Conservation (phyloP, 2,113 vertebrate species). For the Fulica atra region DNA sequence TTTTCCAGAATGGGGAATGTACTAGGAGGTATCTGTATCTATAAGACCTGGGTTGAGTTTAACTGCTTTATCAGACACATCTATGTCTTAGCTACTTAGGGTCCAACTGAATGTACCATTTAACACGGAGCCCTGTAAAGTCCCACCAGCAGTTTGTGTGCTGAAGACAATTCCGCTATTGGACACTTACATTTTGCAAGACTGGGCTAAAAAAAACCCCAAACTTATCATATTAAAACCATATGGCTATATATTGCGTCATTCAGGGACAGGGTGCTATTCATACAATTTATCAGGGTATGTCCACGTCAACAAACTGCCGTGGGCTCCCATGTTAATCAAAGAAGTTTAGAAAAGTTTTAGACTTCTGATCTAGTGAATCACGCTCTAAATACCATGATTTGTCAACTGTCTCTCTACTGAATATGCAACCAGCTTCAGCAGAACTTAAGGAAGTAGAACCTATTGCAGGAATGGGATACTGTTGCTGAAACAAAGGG, state of each 20-base stretch:
- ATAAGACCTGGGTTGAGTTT: background rate
- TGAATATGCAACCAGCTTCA: background rate
- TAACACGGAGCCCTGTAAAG: background rate
- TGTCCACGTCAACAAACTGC: background rate
- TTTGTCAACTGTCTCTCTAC: background rate
- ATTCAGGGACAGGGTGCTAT: accelerated
- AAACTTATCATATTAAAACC: background rate
- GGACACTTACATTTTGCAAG: background rate
- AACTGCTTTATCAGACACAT: background rate
- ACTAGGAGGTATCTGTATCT: background rate
- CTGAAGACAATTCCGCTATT: background rate
- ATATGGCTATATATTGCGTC: background rate
- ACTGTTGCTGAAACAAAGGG: background rate
- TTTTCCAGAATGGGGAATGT: background rate
- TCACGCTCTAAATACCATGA: background rate
- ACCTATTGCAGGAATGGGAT: background rate
- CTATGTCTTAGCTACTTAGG: accelerated
- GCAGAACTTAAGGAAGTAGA: background rate
- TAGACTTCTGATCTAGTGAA: background rate
- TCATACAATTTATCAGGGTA: background rate
- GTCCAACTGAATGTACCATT: background rate
- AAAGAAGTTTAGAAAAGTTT: background rate
- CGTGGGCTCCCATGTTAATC: background rate
- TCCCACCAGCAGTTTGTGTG: background rate
- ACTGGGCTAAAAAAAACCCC: background rate